phyloP scores from a whole-genome alignment of 2,888 invertebrate genomes.

The Cephus pulcher region DNA sequence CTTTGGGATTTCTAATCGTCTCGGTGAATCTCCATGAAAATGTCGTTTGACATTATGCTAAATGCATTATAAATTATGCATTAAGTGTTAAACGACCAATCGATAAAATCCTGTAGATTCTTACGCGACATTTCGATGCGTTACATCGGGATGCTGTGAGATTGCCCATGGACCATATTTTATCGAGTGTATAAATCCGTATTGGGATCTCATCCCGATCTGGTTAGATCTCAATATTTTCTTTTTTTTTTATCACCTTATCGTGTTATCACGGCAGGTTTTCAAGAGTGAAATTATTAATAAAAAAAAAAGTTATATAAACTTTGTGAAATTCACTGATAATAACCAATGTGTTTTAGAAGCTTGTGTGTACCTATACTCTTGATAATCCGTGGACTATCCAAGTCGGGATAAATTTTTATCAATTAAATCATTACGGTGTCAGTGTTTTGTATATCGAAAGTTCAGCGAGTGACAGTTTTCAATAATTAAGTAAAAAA shows the following conservation, averaged over 20 bases:
- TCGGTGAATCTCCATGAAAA: neutral
- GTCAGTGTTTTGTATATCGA: neutral
- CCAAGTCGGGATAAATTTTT: neutral
- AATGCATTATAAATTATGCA: neutral
- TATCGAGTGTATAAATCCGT: neutral
- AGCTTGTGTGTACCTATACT: neutral
- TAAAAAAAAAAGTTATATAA: neutral
- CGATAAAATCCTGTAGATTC: neutral
- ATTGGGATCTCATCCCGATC: neutral
- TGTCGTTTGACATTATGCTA: neutral
- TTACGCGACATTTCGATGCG: neutral
- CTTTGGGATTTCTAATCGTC: neutral
- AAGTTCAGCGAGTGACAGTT: neutral
- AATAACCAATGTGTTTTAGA: neutral
- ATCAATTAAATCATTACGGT: neutral
- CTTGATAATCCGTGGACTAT: neutral
- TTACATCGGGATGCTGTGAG: neutral
- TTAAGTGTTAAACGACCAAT: neutral
- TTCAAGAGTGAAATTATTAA: neutral
- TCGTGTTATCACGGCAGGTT: neutral
- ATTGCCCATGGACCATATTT: neutral
- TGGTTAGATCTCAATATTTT: neutral
- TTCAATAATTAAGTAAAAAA: neutral
- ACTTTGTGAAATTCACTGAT: neutral
- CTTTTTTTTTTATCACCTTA: neutral